Evolutionary conservation across 2,113 vertebrate species (phyloP), one percentile per base, ranked within the genome.

Genomic region (Hirundichthys speculiger): DNA sequence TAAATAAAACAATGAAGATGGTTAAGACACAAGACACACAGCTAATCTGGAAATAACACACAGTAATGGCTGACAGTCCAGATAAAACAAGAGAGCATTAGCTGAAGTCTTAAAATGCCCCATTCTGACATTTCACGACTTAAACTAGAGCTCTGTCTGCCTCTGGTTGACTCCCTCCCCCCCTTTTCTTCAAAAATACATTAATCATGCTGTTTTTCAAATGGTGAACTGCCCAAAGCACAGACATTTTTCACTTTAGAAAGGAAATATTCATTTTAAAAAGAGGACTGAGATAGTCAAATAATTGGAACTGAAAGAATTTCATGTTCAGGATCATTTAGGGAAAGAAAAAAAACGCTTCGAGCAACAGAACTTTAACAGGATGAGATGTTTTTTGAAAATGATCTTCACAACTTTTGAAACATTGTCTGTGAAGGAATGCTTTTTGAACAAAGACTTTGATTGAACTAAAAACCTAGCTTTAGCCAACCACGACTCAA

Each of bases 81-180:
- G 64, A 82, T 84, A 66, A 80, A 21, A 34, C 21, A 20, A 52
- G 41, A 22, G 5, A 65, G 69, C 25, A 69, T 75, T 71, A 71
- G 18, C 49, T 58, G 45, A 46, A 69, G 52, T 62, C 50, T 71
- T 73, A 69, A 64, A 38, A 72, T 2, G 10, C 45, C 62, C 51
- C 42, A 72, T 65, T 53, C 62, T 69, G 80, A 75, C 66, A 71
- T 76, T 76, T 86, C 75, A 73, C 64, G 73, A 22, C 63, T 73
- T 80, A 65, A 73, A 25, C 65, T 52, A 54, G 21, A 65, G 25
- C 50, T 69, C 34, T 55, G 48, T 77, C 63, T 20, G 65, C 56
- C 69, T 69, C 49, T 43, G 9, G 20, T 42, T 8, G 41, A 20
- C 25, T 43, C 21, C 27, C 43, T 42, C 51, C 20, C 47, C 1